These are phyloP conservation scores for Hyposoter didymator DNA, from an alignment of 2,888 invertebrate species.

Conservation along the genomic window DNA sequence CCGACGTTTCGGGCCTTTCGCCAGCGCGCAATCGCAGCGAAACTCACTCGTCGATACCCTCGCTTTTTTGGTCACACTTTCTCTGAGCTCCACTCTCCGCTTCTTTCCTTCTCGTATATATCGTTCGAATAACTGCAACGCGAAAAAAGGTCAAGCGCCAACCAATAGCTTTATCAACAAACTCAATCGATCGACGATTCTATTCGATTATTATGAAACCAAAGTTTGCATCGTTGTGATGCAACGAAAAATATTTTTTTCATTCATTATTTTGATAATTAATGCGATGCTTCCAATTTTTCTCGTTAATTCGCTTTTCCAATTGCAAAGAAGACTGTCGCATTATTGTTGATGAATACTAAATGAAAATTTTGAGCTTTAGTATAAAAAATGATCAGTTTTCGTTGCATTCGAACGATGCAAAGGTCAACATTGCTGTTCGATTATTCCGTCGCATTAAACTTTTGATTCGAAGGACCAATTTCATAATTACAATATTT, in stretches of 20 bases:
- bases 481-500: not conserved
- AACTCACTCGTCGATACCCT: conserved; percentile 49
- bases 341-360: too few species aligned
- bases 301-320: too few species aligned
- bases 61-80: not conserved
- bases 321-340: too few species aligned
- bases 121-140: not conserved
- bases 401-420: too few species aligned
- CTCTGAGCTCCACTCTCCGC: not conserved
- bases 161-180: not conserved
- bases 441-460: not conserved
- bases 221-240: too few species aligned
- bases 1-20: conserved; percentile 22
- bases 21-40: conserved; percentile 55
- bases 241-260: too few species aligned
- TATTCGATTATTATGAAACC: not conserved
- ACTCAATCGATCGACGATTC: not conserved
- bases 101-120: not conserved
- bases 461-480: not conserved
- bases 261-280: too few species aligned
- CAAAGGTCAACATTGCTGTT: too few species aligned
- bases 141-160: not conserved
- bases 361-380: too few species aligned
- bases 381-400: too few species aligned
- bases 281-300: too few species aligned